These are phyloP conservation scores for Poecile atricapillus DNA, from an alignment of 2,113 vertebrate species.

Conservation along the genomic window DNA sequence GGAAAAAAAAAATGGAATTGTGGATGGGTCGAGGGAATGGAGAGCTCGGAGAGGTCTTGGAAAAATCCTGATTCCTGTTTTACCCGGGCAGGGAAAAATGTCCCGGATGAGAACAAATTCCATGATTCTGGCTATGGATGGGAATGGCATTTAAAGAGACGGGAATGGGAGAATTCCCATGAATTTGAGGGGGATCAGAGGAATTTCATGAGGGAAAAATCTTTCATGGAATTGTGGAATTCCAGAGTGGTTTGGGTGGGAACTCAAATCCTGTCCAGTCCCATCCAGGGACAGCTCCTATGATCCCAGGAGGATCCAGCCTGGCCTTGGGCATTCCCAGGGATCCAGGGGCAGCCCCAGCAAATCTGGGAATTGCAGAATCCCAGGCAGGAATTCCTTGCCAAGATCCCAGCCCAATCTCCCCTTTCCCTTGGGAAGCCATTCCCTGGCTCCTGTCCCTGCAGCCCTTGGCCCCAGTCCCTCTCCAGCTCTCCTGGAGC, in stretches of 20 bases:
- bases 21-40: not conserved
- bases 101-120: not conserved
- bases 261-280: not conserved
- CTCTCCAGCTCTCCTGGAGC: not conserved
- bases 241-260: not conserved
- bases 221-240: not conserved
- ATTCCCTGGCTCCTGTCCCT: too few species aligned
- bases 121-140: not conserved
- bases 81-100: too few species aligned
- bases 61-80: not conserved
- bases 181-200: not conserved
- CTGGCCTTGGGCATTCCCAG: rapidly evolving
- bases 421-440: not conserved
- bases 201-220: not conserved
- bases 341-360: not conserved
- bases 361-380: not conserved
- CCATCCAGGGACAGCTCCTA: not conserved
- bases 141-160: too few species aligned
- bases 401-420: not conserved
- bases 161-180: not conserved
- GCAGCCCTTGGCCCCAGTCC: rapidly evolving
- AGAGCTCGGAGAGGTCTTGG: rapidly evolving
- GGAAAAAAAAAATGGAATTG: not conserved
- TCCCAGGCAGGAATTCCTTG: not conserved
- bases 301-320: rapidly evolving